Evolutionary conservation across 2,797 vertebrate genomes (phyloP), one percentile per base, ranked within the genome.

Genomic region (Xiphophorus birchmanni): DNA sequence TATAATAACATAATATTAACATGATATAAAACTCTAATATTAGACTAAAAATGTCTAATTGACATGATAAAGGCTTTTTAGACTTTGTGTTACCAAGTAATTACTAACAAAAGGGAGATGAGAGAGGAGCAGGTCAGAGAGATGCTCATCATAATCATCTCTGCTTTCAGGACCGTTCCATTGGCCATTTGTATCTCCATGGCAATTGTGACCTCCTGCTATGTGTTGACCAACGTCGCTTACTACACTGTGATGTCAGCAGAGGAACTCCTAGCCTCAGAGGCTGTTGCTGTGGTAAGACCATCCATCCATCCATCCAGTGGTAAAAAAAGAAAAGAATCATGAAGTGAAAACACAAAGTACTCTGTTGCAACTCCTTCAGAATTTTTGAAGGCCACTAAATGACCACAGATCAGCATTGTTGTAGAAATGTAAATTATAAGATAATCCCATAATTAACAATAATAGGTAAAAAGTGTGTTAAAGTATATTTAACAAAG

Each of bases 161-260:
- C 2, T 45, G 8, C 94, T 84, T 84, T 54, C 96, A 99, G 98
- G 96, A 99, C 95, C 7, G 88, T 99, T 78, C 98, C 98, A 32
- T 95, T 99, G 47, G 98, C 98, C 52, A 99, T 99, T 92, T 98
- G 97, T 79, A 96, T 98, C 92, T 99, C 98, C 91, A 99, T 99
- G 98, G 96, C 80, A 65, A 95, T 98, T 71, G 97, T 99, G 88
- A 99, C 97, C 29, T 73, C 93, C 79, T 97, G 97, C 93, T 99
- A 98, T 15, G 97, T 98, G 83, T 93, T 99, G 89, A 96, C 96
- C 81, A 99, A 99, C 12, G 95, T 99, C 93, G 97, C 98, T n/a
- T 99, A 99, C 94, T 98, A 97, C 89, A 96, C 97, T 0, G 96
- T 98, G 85, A 96, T 99, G 92, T 96, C 97, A 71, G 96, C 97